Evolutionary conservation across 2,113 vertebrate genomes (phyloP).

Genomic region (Mormoops blainvillei): DNA sequence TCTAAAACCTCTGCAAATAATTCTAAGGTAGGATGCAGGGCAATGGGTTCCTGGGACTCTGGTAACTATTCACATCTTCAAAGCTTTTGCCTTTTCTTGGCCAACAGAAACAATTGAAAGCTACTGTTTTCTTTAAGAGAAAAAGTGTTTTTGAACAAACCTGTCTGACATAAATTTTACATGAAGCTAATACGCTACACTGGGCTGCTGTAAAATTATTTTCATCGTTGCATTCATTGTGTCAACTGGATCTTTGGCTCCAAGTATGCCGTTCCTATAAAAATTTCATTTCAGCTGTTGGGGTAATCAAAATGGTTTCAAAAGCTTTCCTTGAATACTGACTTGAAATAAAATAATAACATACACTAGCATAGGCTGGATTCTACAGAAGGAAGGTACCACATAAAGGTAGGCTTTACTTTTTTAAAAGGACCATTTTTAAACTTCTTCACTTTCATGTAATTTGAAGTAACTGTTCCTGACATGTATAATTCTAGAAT

Average conservation of each 20-base stretch:
- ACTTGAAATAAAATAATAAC: slow-evolving; percentile 66
- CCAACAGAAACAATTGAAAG: slow-evolving; percentile 15
- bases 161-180: slow-evolving; percentile 56
- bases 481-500: slow-evolving; percentile 29
- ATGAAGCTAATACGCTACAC: slow-evolving; percentile 40
- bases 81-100: slow-evolving; percentile 20
- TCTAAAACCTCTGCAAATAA: slow-evolving; percentile 25
- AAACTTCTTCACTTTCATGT: slow-evolving; percentile 36
- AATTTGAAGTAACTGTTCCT: slow-evolving; percentile 23
- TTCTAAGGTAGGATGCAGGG: neutral
- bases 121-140: slow-evolving; percentile 38
- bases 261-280: slow-evolving; percentile 44
- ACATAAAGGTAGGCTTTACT: slow-evolving; percentile 42
- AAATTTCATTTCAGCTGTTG: slow-evolving; percentile 64
- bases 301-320: slow-evolving; percentile 62
- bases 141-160: neutral
- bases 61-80: neutral
- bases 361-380: slow-evolving; percentile 1
- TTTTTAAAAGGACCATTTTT: slow-evolving; percentile 36
- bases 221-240: slow-evolving; percentile 52
- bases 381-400: slow-evolving; percentile 33
- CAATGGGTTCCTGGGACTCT: neutral
- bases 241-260: slow-evolving; percentile 57
- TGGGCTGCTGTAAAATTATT: slow-evolving; percentile 53
- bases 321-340: slow-evolving; percentile 49